Percentiles rank a stretch among this genome's conserved stretches.
These are phyloP conservation scores for Martes flavigula DNA, from an alignment of 2,797 vertebrate genomes.

Conservation along the genomic window DNA sequence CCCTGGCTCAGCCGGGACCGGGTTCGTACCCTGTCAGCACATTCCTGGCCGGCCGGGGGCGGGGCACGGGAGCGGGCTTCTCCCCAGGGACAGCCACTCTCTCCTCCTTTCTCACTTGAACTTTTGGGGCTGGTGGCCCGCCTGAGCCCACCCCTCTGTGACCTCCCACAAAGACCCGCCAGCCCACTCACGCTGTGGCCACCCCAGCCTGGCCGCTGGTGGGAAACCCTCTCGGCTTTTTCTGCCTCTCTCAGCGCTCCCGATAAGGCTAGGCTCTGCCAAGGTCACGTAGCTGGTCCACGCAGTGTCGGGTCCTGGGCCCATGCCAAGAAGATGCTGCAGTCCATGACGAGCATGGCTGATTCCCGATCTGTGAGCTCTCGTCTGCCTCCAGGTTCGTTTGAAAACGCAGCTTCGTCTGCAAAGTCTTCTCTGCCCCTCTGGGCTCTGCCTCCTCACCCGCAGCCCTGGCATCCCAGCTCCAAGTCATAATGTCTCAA, in stretches of 20 bases:
- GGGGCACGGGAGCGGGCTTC: not conserved
- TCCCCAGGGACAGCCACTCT: not conserved
- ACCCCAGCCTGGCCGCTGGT: rapidly evolving
- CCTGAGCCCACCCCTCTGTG: rapidly evolving
- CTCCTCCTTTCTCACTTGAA: not conserved
- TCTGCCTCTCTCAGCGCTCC: not conserved
- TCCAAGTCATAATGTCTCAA: not conserved
- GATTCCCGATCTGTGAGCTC: rapidly evolving
- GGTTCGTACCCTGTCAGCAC: not conserved
- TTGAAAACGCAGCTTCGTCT: not conserved
- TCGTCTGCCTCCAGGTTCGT: rapidly evolving
- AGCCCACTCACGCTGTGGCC: too few relatives aligned
- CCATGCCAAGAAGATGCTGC: not conserved
- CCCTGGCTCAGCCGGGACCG: conserved; percentile 46
- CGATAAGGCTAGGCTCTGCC: not conserved
- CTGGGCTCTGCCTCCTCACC: rapidly evolving
- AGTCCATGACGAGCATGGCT: rapidly evolving
- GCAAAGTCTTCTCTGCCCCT: not conserved
- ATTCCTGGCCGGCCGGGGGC: conserved; percentile 7
- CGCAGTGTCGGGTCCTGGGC: not conserved
- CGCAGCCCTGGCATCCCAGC: not conserved
- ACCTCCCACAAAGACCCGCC: not conserved
- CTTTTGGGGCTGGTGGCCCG: not conserved
- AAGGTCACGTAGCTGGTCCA: rapidly evolving
- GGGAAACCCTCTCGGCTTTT: rapidly evolving